phyloP scores from a whole-genome alignment of 2,888 invertebrate genomes.

The Diogma glabrata region DNA sequence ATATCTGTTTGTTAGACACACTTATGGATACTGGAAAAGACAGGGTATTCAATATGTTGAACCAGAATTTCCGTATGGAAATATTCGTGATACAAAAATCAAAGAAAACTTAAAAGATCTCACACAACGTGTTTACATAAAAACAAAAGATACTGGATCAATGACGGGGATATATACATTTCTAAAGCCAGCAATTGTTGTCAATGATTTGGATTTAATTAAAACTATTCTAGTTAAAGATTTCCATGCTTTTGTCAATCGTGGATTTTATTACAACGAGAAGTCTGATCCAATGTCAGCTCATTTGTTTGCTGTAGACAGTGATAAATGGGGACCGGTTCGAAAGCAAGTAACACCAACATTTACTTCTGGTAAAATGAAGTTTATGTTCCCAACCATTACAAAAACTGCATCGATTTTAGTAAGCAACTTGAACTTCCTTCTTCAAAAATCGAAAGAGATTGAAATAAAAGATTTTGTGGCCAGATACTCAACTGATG shows the following conservation, averaged over 20 bases:
- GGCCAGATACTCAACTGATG: slow-evolving; percentile 38
- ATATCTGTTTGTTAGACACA: too few species aligned
- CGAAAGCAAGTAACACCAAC: slow-evolving; percentile 37
- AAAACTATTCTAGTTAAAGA: slow-evolving; percentile 29
- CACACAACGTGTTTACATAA: too few species aligned
- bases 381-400: slow-evolving; percentile 35
- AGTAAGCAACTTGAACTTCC: neutral
- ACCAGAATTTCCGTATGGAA: too few species aligned
- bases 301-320: slow-evolving; percentile 29
- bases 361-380: slow-evolving; percentile 40
- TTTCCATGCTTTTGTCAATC: slow-evolving; percentile 31
- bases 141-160: too few species aligned
- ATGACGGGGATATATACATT: too few species aligned
- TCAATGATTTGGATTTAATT: too few species aligned
- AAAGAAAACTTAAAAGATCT: too few species aligned
- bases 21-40: too few species aligned
- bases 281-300: slow-evolving; percentile 29
- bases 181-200: too few species aligned
- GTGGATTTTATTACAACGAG: slow-evolving; percentile 28
- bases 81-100: too few species aligned
- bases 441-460: slow-evolving; percentile 21
- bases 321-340: slow-evolving; percentile 37
- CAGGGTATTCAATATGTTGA: too few species aligned
- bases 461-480: slow-evolving; percentile 36
- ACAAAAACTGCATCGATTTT: slow-evolving; percentile 25